phyloP scores from a whole-genome alignment of 2,113 vertebrate genomes.

The Coryphaenoides rupestris region DNA sequence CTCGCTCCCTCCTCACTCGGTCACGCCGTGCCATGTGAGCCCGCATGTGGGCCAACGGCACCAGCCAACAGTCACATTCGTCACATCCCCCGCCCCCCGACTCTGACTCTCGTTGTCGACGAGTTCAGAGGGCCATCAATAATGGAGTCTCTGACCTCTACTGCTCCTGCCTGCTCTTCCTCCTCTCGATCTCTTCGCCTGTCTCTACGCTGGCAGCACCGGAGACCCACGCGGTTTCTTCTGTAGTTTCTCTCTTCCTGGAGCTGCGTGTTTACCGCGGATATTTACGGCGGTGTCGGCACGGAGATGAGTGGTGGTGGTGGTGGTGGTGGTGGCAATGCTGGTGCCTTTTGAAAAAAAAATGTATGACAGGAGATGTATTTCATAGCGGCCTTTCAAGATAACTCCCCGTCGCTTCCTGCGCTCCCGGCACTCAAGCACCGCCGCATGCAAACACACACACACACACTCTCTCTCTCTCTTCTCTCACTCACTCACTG shows the following conservation, averaged over 20 bases:
- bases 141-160: conserved; percentile 28
- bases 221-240: neutral
- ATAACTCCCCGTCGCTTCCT: neutral
- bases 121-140: conserved; percentile 39
- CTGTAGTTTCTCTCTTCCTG: conserved; percentile 3
- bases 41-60: no score
- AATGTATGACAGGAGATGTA: conserved; percentile 7
- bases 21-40: no score
- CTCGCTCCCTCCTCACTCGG: no score
- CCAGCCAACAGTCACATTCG: no score
- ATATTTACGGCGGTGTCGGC: neutral
- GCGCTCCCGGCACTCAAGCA: neutral
- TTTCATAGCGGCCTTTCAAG: neutral
- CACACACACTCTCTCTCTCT: no score
- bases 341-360: neutral
- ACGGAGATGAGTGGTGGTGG: neutral
- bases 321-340: no score
- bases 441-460: neutral
- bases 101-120: conserved; percentile 8
- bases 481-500: no score
- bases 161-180: conserved; percentile 9
- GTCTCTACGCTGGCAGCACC: no score
- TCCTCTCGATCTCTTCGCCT: neutral
- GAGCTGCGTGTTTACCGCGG: neutral
- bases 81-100: neutral